Conservation (phyloP, 2,888 invertebrate genomes). For the Drosophila siamana region DNA sequence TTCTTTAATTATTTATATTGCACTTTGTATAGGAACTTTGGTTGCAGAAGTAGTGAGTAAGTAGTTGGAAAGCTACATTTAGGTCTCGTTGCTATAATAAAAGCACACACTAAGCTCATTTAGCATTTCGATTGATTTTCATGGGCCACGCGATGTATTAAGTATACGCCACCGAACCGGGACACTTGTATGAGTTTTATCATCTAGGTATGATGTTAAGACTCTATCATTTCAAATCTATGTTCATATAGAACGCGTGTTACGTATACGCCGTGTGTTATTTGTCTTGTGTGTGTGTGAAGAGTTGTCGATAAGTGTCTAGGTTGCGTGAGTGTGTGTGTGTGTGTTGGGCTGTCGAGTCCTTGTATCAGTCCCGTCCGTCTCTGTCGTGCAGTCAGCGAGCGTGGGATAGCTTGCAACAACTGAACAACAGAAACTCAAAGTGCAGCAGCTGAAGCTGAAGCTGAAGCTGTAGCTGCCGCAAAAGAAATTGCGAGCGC, state of each 20-base stretch:
- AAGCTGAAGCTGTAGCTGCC: slow-evolving; percentile 61
- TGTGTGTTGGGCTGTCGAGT: slow-evolving; percentile 23
- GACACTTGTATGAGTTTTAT: slow-evolving; percentile 14
- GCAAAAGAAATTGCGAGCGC: slow-evolving; percentile 76
- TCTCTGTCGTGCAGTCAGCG: slow-evolving; percentile 70
- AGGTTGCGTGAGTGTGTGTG: slow-evolving; percentile 15
- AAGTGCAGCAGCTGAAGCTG: slow-evolving; percentile 62
- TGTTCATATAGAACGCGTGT: slow-evolving; percentile 26
- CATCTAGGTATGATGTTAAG: slow-evolving; percentile 2
- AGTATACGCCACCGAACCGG: slow-evolving; percentile 42
- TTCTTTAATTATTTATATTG: slow-evolving; percentile 35
- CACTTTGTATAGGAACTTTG: slow-evolving; percentile 69
- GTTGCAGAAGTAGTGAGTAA: slow-evolving; percentile 24
- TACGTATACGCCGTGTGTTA: slow-evolving; percentile 48
- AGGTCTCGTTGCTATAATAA: background rate
- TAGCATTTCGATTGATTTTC: slow-evolving; percentile 16
- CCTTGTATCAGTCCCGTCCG: slow-evolving; percentile 66
- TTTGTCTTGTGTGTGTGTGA: slow-evolving; percentile 24
- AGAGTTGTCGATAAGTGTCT: slow-evolving; percentile 17
- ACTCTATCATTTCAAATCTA: background rate
- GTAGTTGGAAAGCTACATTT: slow-evolving; percentile 14
- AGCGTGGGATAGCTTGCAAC: slow-evolving; percentile 77
- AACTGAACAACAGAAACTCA: slow-evolving; percentile 74
- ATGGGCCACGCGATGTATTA: slow-evolving; percentile 16
- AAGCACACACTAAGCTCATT: slow-evolving; percentile 10